Conservation (phyloP, 2,797 vertebrate genomes). For the Pangasius krempfi region DNA sequence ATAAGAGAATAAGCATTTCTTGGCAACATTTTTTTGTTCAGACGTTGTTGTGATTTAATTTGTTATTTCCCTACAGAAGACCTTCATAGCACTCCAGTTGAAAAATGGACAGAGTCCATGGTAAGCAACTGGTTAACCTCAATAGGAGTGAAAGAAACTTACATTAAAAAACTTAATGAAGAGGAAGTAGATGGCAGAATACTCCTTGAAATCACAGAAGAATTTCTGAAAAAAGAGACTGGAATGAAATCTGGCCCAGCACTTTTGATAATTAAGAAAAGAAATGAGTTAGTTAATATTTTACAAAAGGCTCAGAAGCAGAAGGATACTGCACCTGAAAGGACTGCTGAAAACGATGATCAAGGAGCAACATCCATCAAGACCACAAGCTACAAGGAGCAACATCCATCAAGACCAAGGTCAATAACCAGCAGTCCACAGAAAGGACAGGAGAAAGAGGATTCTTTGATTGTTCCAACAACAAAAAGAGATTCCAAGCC, state of each 20-base stretch:
- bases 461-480: background rate
- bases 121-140: conserved; percentile 78
- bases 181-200: conserved; percentile 77
- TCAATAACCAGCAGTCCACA: conserved; percentile 12
- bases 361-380: conserved; percentile 30
- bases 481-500: conserved; percentile 70
- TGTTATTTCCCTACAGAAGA: conserved; percentile 48
- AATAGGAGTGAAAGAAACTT: conserved; percentile 73
- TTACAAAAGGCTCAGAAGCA: conserved; percentile 45
- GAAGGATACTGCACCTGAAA: background rate
- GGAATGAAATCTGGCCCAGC: conserved; percentile 80
- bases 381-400: conserved; percentile 1
- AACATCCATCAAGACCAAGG: background rate
- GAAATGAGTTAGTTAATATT: conserved; percentile 68
- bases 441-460: conserved; percentile 28
- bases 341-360: background rate
- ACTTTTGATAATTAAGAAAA: conserved; percentile 73
- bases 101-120: conserved; percentile 75
- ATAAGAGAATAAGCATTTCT: background rate
- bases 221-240: conserved; percentile 71
- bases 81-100: conserved; percentile 53
- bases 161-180: conserved; percentile 69
- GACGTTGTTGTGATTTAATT: background rate
- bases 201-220: conserved; percentile 69
- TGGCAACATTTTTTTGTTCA: background rate